Evolutionary conservation across 2,113 vertebrate genomes (phyloP).

Genomic region (Ailurus styani): DNA sequence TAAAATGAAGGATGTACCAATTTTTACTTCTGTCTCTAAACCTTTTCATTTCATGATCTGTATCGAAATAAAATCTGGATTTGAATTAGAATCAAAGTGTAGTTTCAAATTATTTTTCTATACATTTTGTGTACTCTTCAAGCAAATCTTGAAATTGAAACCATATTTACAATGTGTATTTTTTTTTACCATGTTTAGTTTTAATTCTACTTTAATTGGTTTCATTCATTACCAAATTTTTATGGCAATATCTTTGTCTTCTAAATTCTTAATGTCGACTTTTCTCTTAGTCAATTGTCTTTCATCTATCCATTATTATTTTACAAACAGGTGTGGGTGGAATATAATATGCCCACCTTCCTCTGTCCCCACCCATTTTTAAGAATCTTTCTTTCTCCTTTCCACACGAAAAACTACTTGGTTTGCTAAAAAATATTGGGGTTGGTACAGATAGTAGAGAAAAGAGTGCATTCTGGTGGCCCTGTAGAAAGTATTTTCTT

Average conservation of each 20-base stretch:
- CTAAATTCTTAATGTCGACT: background rate
- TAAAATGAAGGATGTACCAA: background rate
- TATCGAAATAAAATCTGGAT: background rate
- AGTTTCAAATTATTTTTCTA: background rate
- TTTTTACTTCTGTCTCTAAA: background rate
- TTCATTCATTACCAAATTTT: background rate
- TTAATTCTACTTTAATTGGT: background rate
- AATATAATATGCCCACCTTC: background rate
- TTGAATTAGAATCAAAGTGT: background rate
- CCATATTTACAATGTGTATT: background rate
- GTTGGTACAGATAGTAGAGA: background rate
- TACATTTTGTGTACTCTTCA: background rate
- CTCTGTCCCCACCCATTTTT: background rate
- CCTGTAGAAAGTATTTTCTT: background rate
- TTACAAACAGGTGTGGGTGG: background rate
- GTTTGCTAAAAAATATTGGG: background rate
- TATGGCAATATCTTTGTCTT: background rate
- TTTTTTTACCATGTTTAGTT: background rate
- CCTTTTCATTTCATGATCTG: background rate
- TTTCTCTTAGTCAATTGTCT: background rate
- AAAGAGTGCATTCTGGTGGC: background rate
- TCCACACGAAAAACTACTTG: background rate
- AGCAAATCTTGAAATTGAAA: conserved; percentile 12
- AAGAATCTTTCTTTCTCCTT: background rate
- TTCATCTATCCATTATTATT: background rate